phyloP scores from a whole-genome alignment of 2,797 vertebrate species.

The Cossypha dichroa region DNA sequence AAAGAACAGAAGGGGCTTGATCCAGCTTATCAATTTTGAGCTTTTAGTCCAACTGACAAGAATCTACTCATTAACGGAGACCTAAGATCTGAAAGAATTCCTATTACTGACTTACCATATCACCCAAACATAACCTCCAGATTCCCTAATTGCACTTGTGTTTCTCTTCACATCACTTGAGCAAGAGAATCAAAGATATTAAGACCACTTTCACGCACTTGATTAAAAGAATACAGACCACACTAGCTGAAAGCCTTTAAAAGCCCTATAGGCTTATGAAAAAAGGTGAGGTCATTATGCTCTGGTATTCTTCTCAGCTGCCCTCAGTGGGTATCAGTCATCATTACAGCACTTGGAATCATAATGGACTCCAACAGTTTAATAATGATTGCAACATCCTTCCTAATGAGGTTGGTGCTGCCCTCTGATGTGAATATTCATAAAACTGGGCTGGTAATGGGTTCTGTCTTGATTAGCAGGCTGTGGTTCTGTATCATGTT shows the following conservation, averaged over 20 bases:
- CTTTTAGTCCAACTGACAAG: slow-evolving; percentile 41
- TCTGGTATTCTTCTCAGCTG: slow-evolving; percentile 9
- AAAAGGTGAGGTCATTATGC: slow-evolving; percentile 24
- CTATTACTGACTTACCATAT: slow-evolving; percentile 1
- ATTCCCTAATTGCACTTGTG: slow-evolving; percentile 45
- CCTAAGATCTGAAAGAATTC: slow-evolving; percentile 55
- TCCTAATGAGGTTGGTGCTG: slow-evolving; percentile 45
- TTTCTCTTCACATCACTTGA: slow-evolving; percentile 28
- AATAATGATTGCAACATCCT: slow-evolving; percentile 54
- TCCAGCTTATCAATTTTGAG: slow-evolving; percentile 22
- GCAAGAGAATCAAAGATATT: slow-evolving; percentile 20
- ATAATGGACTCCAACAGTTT: slow-evolving; percentile 69
- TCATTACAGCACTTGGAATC: slow-evolving; percentile 50
- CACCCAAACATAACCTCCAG: slow-evolving; percentile 13
- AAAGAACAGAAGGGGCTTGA: slow-evolving; percentile 23
- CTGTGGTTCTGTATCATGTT: slow-evolving; percentile 59
- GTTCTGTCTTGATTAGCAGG: slow-evolving; percentile 54
- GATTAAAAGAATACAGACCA: slow-evolving; percentile 43
- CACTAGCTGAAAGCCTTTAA: slow-evolving; percentile 12
- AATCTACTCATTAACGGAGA: slow-evolving; percentile 55
- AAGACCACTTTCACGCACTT: not conserved
- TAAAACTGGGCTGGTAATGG: slow-evolving; percentile 39
- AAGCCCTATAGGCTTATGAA: not conserved
- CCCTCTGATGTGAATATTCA: slow-evolving; percentile 62
- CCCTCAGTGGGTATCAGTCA: slow-evolving; percentile 54